Base-by-base conservation (phyloP, 2,113 vertebrate species). In the Tragelaphus strepsiceros region DNA sequence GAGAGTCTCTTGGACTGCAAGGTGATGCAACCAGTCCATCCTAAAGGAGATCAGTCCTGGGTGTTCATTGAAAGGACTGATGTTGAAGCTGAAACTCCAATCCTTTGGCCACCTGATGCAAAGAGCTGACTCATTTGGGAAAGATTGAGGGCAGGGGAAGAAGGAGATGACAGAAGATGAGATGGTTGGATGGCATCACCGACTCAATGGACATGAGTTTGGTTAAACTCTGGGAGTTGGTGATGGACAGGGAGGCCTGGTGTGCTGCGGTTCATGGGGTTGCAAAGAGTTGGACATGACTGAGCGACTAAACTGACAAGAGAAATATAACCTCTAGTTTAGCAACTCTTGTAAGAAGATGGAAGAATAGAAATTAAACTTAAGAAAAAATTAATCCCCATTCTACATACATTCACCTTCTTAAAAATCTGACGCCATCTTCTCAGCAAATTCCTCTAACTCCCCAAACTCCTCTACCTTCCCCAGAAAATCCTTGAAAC, bases 81-180 rank as follows among this genome's bases (percentile, higher is more conserved):
- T 39, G 19, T 13, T 71, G n/a, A 39, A 39, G 67, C 19, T 71
- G 67, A 39, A 71, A 71, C n/a, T 74, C n/a, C 10, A 74, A 21
- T 22, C 12, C 19, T 74, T 39, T 13, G 67, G n/a, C n/a, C 1
- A 39, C 19, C n/a, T 74, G 10, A 22, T 74, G 67, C 0, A 0
- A 74, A 74, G n/a, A 74, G 67, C 10, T 74, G n/a, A 39, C 67
- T 74, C 21, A 6, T 74, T 39, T 12, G n/a, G 64, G 21, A 74
- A 39, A 12, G n/a, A 21, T 22, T 71, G 19, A 22, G n/a, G 67
- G 67, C 67, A 39, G 19, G 67, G 39, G 67, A 17, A 71, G 19
- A 11, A 71, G 67, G 19, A 6, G n/a, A 74, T 1, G 10, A 22
- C n/a, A 22, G 67, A 6, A 6, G n/a, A 22, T 24, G 19, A 74